phyloP scores from a whole-genome alignment of 2,113 vertebrate species.

The Chionodraco myersi region DNA sequence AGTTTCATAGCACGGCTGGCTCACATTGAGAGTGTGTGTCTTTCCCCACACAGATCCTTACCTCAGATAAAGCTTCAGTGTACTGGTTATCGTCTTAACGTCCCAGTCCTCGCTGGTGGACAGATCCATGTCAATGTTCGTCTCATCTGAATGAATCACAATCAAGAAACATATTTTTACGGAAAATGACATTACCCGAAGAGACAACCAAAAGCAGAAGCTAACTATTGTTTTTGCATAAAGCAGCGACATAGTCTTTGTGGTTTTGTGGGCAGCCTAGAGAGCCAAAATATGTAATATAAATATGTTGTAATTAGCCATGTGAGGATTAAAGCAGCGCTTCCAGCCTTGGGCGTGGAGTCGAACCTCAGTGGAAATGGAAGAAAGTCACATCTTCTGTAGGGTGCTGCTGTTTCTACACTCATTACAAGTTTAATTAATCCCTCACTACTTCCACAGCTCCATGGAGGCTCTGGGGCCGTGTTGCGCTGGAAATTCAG shows the following conservation, averaged over 20 bases:
- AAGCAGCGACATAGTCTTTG: background rate
- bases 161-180: conserved; percentile 21
- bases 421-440: conserved; percentile 80
- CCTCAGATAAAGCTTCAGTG: conserved; percentile 96
- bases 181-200: too few relatives aligned
- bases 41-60: conserved; percentile 64
- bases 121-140: conserved; percentile 91
- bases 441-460: conserved; percentile 70
- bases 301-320: conserved; percentile 75
- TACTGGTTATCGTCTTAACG: conserved; percentile 95
- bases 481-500: conserved; percentile 60
- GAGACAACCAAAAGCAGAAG: conserved; percentile 9
- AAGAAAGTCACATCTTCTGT: conserved; percentile 64
- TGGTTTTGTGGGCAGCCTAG: conserved; percentile 19
- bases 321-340: conserved; percentile 69
- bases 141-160: conserved; percentile 84
- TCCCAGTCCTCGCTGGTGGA: conserved; percentile 92
- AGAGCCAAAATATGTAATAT: conserved; percentile 64
- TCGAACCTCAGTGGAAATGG: conserved; percentile 56
- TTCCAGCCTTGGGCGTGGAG: conserved; percentile 47
- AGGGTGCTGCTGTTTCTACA: conserved; percentile 61
- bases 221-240: conserved; percentile 2
- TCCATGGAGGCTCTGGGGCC: conserved; percentile 63
- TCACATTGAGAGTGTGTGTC: background rate
- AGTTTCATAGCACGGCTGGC: background rate